These are phyloP conservation scores for Eilema caniola DNA, from an alignment of 2,888 invertebrate genomes.

Conservation along the genomic window DNA sequence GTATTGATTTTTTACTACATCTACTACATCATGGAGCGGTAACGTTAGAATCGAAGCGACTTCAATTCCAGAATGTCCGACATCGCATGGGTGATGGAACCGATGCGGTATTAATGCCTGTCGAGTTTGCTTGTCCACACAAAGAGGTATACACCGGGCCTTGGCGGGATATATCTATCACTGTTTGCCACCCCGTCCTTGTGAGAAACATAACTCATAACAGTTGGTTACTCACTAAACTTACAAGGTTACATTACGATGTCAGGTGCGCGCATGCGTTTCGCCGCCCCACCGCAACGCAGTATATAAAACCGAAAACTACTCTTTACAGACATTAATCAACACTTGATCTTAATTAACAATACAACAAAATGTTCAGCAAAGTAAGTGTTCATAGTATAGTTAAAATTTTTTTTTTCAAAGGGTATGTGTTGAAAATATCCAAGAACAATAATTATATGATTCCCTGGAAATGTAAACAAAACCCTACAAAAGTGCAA, in stretches of 20 bases:
- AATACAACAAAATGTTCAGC: slow-evolving; percentile 35
- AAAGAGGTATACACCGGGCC: neutral
- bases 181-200: neutral
- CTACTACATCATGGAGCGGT: too few species aligned
- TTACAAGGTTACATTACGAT: slow-evolving; percentile 2
- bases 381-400: slow-evolving; percentile 60
- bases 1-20: too few species aligned
- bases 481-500: neutral
- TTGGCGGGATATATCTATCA: neutral
- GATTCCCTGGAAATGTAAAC: neutral
- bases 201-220: neutral
- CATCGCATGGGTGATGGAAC: neutral
- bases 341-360: slow-evolving; percentile 58
- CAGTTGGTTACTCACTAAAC: neutral
- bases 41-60: too few species aligned
- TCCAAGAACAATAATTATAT: neutral
- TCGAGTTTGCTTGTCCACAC: neutral
- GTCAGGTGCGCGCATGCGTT: slow-evolving; percentile 6
- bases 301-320: slow-evolving; percentile 4
- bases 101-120: neutral
- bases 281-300: slow-evolving; percentile 2
- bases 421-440: neutral
- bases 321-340: slow-evolving; percentile 62
- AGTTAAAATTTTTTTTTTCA: neutral
- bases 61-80: too few species aligned